Conservation (phyloP, 1,140 invertebrate genomes). For the Elysia chlorotica region DNA sequence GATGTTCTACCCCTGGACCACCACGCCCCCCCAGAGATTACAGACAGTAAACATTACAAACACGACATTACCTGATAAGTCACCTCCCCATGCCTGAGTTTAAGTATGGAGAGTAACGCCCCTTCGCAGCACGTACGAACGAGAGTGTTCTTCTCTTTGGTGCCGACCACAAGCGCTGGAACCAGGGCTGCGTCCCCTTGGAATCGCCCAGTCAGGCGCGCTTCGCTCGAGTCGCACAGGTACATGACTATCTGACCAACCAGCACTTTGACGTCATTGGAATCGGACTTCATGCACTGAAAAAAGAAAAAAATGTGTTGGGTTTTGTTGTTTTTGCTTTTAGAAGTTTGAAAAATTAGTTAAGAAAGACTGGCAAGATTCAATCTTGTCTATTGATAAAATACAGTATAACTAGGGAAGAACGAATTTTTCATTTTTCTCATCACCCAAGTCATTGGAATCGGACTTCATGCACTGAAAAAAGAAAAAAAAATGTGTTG, state of each 20-base stretch:
- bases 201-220: slow-evolving; percentile 68
- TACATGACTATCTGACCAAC: slow-evolving; percentile 80
- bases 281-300: slow-evolving; percentile 78
- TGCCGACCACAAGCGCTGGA: slow-evolving; percentile 93
- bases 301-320: no score
- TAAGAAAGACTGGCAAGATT: no score
- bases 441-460: slow-evolving; percentile 91
- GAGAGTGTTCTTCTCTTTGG: slow-evolving; percentile 95
- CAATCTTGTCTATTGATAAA: no score
- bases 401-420: no score
- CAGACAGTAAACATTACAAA: no score
- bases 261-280: slow-evolving; percentile 93
- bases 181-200: slow-evolving; percentile 69
- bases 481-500: no score
- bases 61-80: slow-evolving; percentile 81
- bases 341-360: no score
- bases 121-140: slow-evolving; percentile 93
- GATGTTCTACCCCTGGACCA: no score
- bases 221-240: slow-evolving; percentile 35
- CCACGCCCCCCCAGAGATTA: no score
- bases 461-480: slow-evolving; percentile 75
- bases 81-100: slow-evolving; percentile 76
- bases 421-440: no score
- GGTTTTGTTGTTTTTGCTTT: no score
- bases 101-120: slow-evolving; percentile 83